A percentile compares a stretch with the other conserved stretches of the same genome.
Evolutionary conservation across 2,797 vertebrate species (phyloP).

Genomic region (Dermochelys coriacea): DNA sequence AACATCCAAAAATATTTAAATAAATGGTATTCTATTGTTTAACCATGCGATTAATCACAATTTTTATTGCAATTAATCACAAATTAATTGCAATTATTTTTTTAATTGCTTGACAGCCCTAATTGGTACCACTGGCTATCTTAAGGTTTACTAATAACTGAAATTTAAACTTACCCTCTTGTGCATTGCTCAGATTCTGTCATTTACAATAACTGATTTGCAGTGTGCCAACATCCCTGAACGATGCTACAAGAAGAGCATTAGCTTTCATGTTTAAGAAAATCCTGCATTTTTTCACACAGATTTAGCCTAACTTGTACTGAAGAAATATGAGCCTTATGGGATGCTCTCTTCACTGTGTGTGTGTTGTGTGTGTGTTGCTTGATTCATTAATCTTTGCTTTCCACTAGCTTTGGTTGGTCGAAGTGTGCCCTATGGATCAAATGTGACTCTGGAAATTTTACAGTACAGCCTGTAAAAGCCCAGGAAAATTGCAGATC

Average conservation of each 20-base stretch:
- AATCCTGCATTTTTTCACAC: accelerated
- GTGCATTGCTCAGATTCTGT: background rate
- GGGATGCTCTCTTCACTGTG: background rate
- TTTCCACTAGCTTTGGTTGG: background rate
- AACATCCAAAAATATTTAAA: too few species aligned
- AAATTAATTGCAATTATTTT: too few species aligned
- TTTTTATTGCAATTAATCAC: too few species aligned
- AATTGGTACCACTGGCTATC: background rate
- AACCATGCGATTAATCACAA: too few species aligned
- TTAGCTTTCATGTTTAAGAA: background rate
- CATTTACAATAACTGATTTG: background rate
- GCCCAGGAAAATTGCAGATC: background rate
- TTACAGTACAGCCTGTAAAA: background rate
- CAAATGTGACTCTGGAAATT: background rate
- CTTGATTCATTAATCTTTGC: background rate
- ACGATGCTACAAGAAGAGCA: background rate
- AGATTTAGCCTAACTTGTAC: accelerated
- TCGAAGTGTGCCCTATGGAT: background rate
- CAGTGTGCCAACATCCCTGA: background rate
- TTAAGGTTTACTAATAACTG: background rate
- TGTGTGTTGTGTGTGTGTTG: background rate
- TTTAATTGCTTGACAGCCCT: too few species aligned
- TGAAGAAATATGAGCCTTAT: background rate
- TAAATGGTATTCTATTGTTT: too few species aligned
- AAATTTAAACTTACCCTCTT: background rate